A percentile compares a stretch with the other conserved stretches of the same genome.
These are phyloP conservation scores for Ethmia dodecea DNA, from an alignment of 2,888 invertebrate species.

Conservation along the genomic window DNA sequence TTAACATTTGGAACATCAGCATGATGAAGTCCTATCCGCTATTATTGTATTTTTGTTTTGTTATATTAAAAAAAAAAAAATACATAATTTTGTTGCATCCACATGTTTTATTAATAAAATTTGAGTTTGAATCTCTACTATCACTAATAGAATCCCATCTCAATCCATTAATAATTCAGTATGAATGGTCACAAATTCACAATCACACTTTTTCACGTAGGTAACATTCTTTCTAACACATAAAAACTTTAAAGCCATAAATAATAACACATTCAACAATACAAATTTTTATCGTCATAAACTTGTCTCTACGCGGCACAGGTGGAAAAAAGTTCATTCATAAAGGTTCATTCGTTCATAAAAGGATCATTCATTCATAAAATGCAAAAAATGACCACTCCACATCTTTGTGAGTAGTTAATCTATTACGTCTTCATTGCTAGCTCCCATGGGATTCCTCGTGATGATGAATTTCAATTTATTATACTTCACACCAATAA, in stretches of 20 bases:
- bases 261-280: conserved; percentile 62
- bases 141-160: conserved; percentile 17
- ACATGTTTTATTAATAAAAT: no score
- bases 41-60: no score
- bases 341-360: conserved; percentile 40
- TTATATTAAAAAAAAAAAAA: no score
- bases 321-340: conserved; percentile 51
- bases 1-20: no score
- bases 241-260: conserved; percentile 47
- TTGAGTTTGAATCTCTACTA: no score
- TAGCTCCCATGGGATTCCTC: conserved; percentile 57
- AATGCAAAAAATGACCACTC: conserved; percentile 44
- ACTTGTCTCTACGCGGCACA: conserved; percentile 41
- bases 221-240: conserved; percentile 23
- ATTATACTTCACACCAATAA: conserved; percentile 30
- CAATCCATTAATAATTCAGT: conserved; percentile 26
- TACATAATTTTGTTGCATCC: no score
- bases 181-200: conserved; percentile 23
- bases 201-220: conserved; percentile 6
- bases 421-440: conserved; percentile 64
- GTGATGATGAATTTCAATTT: conserved; percentile 44
- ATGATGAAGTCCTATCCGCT: no score
- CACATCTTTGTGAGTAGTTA: conserved; percentile 38
- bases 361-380: conserved; percentile 32
- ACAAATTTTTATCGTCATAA: conserved; percentile 66